Evolutionary conservation across 2,113 vertebrate species (phyloP).

Genomic region (Apodemus speciosus): DNA sequence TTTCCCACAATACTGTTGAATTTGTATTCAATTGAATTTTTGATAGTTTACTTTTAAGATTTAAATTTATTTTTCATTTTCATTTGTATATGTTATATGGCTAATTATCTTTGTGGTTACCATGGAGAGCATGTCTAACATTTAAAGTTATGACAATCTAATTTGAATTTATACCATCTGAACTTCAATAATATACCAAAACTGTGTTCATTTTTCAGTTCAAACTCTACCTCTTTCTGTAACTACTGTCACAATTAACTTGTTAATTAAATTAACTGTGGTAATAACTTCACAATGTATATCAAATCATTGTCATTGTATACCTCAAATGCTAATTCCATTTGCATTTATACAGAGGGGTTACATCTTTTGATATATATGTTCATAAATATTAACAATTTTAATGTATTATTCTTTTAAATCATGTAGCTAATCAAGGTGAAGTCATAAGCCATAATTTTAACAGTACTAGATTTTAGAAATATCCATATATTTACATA

Average conservation of each 20-base stretch:
- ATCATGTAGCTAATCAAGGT: not conserved
- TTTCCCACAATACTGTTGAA: not conserved
- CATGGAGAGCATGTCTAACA: not conserved
- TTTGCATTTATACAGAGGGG: not conserved
- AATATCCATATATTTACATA: conserved; percentile 7
- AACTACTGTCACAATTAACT: not conserved
- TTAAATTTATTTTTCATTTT: conserved; percentile 8
- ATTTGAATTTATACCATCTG: not conserved
- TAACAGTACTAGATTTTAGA: not conserved
- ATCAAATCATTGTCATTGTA: not conserved
- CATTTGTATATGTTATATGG: not conserved
- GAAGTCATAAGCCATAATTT: not conserved
- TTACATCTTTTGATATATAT: not conserved
- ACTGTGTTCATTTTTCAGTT: not conserved
- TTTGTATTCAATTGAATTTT: not conserved
- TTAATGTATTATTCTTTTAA: not conserved
- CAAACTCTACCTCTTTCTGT: not conserved
- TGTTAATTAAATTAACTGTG: not conserved
- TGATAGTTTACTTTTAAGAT: not conserved
- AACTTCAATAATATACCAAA: not conserved
- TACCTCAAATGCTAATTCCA: no score
- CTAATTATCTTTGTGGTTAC: conserved; percentile 31
- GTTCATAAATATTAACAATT: not conserved
- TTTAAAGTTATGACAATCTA: not conserved
- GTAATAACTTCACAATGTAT: not conserved